Percentiles rank a stretch among this genome's conserved stretches.
phyloP scores from a whole-genome alignment of 1,140 invertebrate species.

The Radopholus similis region DNA sequence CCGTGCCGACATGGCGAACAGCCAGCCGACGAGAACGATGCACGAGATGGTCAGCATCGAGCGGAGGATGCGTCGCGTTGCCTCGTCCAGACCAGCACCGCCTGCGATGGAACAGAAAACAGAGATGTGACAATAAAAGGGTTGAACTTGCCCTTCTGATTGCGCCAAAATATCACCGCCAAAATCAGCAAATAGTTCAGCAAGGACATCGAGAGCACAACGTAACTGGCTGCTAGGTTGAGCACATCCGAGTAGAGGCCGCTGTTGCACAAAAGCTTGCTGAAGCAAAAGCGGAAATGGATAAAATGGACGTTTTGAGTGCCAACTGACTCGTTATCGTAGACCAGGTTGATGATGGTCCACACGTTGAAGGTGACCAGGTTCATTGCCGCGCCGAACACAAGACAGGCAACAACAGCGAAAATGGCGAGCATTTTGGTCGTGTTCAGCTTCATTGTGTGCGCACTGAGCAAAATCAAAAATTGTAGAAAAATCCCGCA shows the following conservation, averaged over 20 bases:
- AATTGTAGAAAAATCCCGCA: neutral
- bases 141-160: neutral
- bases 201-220: neutral
- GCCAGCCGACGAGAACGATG: conserved; percentile 9
- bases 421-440: neutral
- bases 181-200: conserved; percentile 8
- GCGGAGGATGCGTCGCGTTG: neutral
- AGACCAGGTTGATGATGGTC: neutral
- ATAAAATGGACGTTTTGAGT: neutral
- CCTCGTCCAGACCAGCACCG: neutral
- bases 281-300: neutral
- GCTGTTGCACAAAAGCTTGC: conserved; percentile 3
- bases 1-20: neutral
- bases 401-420: neutral
- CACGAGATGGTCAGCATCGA: neutral
- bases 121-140: neutral
- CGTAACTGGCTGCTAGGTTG: neutral
- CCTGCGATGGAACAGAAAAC: neutral
- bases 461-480: too few relatives aligned
- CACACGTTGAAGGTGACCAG: neutral
- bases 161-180: conserved; percentile 4
- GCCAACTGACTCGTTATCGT: neutral
- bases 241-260: conserved; percentile 13
- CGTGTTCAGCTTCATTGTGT: too few relatives aligned
- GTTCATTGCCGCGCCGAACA: neutral